Evolutionary conservation across 2,888 invertebrate species (phyloP).

Genomic region (Lasioglossum figueresi): DNA sequence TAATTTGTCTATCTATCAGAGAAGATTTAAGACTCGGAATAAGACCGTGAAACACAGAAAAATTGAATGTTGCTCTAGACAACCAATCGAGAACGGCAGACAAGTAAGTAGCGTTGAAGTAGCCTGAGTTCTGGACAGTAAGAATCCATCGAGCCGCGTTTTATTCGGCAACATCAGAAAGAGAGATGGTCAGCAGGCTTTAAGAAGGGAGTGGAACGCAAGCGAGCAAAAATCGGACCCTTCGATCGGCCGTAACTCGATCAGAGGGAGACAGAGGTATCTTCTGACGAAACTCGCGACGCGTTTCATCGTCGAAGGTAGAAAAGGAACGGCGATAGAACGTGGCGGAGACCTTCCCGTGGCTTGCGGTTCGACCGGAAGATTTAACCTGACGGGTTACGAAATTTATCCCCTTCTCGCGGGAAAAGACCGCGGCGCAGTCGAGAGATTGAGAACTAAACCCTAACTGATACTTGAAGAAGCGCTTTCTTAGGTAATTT

Average conservation of each 20-base stretch:
- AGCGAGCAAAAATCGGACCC: constrained; percentile 38
- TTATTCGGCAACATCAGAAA: not conserved
- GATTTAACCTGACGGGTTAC: constrained; percentile 69
- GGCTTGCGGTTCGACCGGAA: constrained; percentile 63
- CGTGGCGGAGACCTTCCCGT: constrained; percentile 55
- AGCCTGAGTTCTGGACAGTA: not conserved
- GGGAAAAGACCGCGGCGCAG: constrained; percentile 42
- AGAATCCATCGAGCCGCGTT: not conserved
- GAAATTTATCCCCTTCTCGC: constrained; percentile 72
- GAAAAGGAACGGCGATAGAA: constrained; percentile 34
- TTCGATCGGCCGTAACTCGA: constrained; percentile 50
- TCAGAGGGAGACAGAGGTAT: constrained; percentile 37
- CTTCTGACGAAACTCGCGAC: not conserved
- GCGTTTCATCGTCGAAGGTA: constrained; percentile 36
- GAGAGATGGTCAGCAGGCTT: constrained; percentile 29
- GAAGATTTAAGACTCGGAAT: not conserved
- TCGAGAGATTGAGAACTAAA: constrained; percentile 75
- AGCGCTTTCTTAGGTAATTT: constrained; percentile 76
- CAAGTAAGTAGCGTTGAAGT: not conserved
- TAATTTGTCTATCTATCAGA: not conserved
- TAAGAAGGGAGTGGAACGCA: constrained; percentile 4
- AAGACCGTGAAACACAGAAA: no score
- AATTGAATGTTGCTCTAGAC: not conserved
- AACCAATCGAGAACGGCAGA: not conserved
- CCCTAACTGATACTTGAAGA: constrained; percentile 77